Evolutionary conservation across 2,113 vertebrate genomes (phyloP).

Genomic region (Phaethon lepturus): DNA sequence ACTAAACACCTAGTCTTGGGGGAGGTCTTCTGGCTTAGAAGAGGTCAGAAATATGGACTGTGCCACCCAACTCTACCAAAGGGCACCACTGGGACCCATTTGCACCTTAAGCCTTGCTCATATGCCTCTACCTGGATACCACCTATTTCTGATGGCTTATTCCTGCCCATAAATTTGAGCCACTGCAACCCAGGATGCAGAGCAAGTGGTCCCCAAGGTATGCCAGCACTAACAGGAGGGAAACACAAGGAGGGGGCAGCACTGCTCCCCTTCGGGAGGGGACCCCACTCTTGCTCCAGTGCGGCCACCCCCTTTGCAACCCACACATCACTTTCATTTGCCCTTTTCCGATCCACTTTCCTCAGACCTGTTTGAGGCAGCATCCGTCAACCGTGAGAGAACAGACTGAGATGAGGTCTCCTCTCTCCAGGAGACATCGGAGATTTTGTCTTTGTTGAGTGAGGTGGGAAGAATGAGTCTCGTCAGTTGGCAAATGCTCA

Average conservation of each 20-base stretch:
- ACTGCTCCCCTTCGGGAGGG: neutral
- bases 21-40: neutral
- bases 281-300: rapidly evolving
- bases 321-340: neutral
- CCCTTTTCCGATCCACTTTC: neutral
- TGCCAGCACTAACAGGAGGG: neutral
- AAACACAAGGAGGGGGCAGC: neutral
- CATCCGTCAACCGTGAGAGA: neutral
- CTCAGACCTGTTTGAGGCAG: neutral
- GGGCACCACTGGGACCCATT: neutral
- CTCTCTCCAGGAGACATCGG: neutral
- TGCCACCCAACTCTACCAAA: neutral
- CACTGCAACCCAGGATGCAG: neutral
- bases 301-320: neutral
- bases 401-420: neutral
- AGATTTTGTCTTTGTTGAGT: neutral
- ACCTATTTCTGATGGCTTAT: neutral
- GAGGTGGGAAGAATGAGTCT: neutral
- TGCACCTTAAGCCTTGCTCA: neutral
- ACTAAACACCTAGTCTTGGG: neutral
- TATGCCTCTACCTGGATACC: neutral
- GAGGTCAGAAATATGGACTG: neutral
- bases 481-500: neutral
- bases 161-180: neutral
- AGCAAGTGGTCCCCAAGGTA: neutral